phyloP scores from a whole-genome alignment of 2,797 vertebrate genomes.

The Petrocephalus schoutedeni region DNA sequence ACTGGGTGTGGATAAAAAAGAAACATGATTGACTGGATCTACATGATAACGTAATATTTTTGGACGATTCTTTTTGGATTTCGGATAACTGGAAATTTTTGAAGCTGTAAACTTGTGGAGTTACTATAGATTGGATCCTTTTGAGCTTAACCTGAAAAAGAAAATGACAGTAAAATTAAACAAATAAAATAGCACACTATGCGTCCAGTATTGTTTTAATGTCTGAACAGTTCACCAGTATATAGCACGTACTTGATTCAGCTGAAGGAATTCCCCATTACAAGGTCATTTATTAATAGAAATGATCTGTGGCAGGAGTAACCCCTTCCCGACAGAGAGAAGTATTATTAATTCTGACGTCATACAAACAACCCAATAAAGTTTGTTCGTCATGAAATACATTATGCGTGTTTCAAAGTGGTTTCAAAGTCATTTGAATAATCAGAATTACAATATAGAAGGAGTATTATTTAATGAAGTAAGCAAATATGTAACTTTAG shows the following conservation, averaged over 20 bases:
- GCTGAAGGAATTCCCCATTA: background rate
- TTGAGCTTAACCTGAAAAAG: slow-evolving; percentile 56
- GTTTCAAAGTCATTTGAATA: background rate
- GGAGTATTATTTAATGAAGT: background rate
- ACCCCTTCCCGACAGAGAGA: background rate
- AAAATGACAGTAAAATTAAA: slow-evolving; percentile 38
- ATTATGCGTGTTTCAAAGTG: background rate
- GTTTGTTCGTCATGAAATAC: background rate
- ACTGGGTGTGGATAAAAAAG: slow-evolving; percentile 47
- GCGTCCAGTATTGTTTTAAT: background rate
- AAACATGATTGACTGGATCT: slow-evolving; percentile 53
- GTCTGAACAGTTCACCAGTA: background rate
- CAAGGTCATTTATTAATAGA: slow-evolving; percentile 20
- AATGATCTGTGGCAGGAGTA: background rate
- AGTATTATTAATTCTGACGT: slow-evolving; percentile 38
- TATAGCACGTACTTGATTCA: background rate
- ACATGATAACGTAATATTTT: slow-evolving; percentile 65
- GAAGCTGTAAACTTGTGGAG: slow-evolving; percentile 49
- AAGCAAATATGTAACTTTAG: background rate
- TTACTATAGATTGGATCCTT: slow-evolving; percentile 36
- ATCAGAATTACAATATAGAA: background rate
- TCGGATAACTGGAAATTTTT: slow-evolving; percentile 28
- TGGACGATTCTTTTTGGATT: slow-evolving; percentile 60
- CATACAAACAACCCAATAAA: slow-evolving; percentile 23
- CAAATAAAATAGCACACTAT: background rate